Base-by-base conservation (phyloP, 2,888 invertebrate genomes). In the Pomacea canaliculata region DNA sequence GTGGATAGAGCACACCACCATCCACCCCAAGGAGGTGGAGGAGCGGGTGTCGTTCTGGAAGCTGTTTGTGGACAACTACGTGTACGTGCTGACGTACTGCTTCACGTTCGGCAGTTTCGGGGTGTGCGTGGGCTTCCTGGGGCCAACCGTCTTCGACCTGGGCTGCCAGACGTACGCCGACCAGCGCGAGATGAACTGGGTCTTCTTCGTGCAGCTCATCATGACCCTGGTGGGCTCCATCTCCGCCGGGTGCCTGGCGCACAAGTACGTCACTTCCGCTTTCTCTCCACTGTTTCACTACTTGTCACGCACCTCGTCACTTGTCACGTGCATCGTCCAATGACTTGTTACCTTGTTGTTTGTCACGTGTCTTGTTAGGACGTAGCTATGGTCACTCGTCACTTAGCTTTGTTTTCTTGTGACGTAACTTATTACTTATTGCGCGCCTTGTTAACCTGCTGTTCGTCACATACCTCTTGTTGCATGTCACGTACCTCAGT, bases 41-140 rank as follows among this genome's bases (percentile, higher is more conserved):
- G 85, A 85, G 62, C 82, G 81, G 46, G 84, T 85, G 9, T 85
- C 86, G 27, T 91, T 91, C 82, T 83, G 87, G 82, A 83, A 83
- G 72, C 84, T 91, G 59, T 91, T 91, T 78, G 85, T 85, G 80
- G 85, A 89, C 66, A 87, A 92, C 80, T 89, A 90, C 85, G 86
- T 89, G 56, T 86, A 90, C 13, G 91, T 91, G 10, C 78, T 91
- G 37, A 89, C 90, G 12, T 91, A 92, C 84, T 92, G 92, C 79
- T 80, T 87, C 12, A 91, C 91, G 18, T 92, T 92, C 83, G 91
- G 91, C 83, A 89, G 89, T 70, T 92, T 92, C 83, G 92, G 92
- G n/a, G 91, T 92, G 89, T 91, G 92, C 76, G 92, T 92, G 59
- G 92, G 91, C 23, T 92, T 92, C 82, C 86, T 92, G 60, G 92